Evolutionary conservation across 2,888 invertebrate species (phyloP), one percentile per base, ranked within the genome.

Genomic region (Drosophila cyrtoloma): DNA sequence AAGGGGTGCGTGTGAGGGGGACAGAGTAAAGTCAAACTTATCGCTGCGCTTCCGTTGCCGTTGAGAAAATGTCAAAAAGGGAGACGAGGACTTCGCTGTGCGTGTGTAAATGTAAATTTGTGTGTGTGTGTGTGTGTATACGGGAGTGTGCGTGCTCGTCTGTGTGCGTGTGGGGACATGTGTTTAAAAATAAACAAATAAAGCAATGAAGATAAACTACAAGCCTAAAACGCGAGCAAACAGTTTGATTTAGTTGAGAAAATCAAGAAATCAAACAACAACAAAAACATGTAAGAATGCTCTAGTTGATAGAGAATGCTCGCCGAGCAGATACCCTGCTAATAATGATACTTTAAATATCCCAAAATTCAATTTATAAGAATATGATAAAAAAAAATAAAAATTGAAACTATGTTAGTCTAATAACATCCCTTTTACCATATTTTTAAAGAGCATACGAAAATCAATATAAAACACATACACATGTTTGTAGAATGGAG

Each of bases 161-260:
- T 39, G 14, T 33, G 72, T 10, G 47, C 42, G 50, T 52, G 69
- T 70, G 37, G 58, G 71, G 78, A 82, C 82, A 79, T 84, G 67
- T 82, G 89, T 82, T 84, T 86, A 86, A 86, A 86, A 86, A 86
- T 86, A 86, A 89, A 86, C 89, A 86, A 89, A 86, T 77, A 84
- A 73, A 75, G 81, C 68, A 62, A 64, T 64, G 63, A 64, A 81
- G 81, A 81, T 77, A 81, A 81, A 81, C 69, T 66, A 81, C 71
- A 74, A 60, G 64, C 66, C 42, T 39, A 61, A 71, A 68, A 75
- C 33, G 55, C 69, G 62, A 61, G 73, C 73, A 80, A 47, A 77
- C 50, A 76, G 58, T 79, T 76, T 77, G 56, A 61, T 59, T 56
- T 55, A 39, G 39, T 55, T 72, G 59, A 62, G 50, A 78, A 78